Percentiles rank a stretch among this genome's conserved stretches.
Conservation (phyloP, 2,888 invertebrate genomes). For the Litoditis marina region DNA sequence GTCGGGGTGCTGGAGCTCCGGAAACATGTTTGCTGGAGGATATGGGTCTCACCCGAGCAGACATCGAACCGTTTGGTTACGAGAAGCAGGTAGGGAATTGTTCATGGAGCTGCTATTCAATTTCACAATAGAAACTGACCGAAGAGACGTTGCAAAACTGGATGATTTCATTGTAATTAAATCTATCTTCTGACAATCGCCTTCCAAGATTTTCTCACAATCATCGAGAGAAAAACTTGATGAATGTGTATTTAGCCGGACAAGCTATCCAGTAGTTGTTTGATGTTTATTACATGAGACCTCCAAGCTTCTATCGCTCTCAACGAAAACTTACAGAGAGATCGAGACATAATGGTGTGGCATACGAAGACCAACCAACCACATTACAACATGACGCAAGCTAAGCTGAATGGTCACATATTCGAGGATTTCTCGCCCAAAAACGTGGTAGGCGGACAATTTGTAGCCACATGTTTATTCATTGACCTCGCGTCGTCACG, state of each 20-base stretch:
- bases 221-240: no score
- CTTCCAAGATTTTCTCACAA: no score
- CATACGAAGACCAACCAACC: constrained; percentile 29
- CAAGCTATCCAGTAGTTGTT: no score
- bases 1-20: constrained; percentile 41
- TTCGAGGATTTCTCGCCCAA: no score
- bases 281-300: no score
- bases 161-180: neutral
- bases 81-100: constrained; percentile 24
- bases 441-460: no score
- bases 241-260: no score
- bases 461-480: no score
- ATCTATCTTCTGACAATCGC: neutral
- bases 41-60: constrained; percentile 31
- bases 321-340: constrained; percentile 1
- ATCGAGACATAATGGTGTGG: constrained; percentile 32
- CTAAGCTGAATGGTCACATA: constrained; percentile 18
- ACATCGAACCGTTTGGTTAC: constrained; percentile 49
- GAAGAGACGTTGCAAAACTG: neutral
- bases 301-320: no score
- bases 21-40: constrained; percentile 50
- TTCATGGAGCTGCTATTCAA: neutral
- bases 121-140: neutral
- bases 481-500: no score
- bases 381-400: constrained; percentile 23